Base-by-base conservation (phyloP, 2,113 vertebrate genomes). In the Prolemur simus region DNA sequence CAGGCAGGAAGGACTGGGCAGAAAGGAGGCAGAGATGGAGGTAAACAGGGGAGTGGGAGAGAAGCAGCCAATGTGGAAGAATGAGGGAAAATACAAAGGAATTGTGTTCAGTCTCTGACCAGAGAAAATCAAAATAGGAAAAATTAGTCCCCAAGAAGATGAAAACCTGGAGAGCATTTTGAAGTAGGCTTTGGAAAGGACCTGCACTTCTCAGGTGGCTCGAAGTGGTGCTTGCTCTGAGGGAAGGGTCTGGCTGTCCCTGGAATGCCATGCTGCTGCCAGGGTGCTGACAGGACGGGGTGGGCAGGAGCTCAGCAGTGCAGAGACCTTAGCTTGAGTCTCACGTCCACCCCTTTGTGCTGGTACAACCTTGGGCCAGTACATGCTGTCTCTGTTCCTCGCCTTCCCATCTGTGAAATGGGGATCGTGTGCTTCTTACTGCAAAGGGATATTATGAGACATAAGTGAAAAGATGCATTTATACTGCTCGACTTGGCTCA, bases 251-350 rank as follows among this genome's bases (percentile, higher is more conserved):
- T 25, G 10, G 9, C 52, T 14, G 11, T 18, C 13, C 32, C 27
- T 12, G 21, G 47, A 66, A 37, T 21, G n/a, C 29, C 17, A 4
- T 1, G 17, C 23, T 3, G 14, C 60, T 73, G 54, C 80, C 80
- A 20, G 27, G 18, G 23, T 3, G 1, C 7, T 6, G 15, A 11
- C 6, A 0, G 37, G 42, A 34, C 1, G 8, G 54, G 10, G 11
- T 5, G 58, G 69, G 5, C 27, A 42, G 29, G 15, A 25, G 8
- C 47, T 15, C 1, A 1, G 23, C 10, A 4, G 29, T 34, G 18
- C 34, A 32, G 71, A 54, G 13, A 8, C 60, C n/a, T 14, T 10
- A 15, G 54, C 25, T 3, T 1, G 39, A 56, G 21, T 27, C n/a
- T 69, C n/a, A 12, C 14, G 10, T n/a, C 63, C 52, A 89, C 54